Evolutionary conservation across 2,113 vertebrate species (phyloP).

Genomic region (Physeter macrocephalus): DNA sequence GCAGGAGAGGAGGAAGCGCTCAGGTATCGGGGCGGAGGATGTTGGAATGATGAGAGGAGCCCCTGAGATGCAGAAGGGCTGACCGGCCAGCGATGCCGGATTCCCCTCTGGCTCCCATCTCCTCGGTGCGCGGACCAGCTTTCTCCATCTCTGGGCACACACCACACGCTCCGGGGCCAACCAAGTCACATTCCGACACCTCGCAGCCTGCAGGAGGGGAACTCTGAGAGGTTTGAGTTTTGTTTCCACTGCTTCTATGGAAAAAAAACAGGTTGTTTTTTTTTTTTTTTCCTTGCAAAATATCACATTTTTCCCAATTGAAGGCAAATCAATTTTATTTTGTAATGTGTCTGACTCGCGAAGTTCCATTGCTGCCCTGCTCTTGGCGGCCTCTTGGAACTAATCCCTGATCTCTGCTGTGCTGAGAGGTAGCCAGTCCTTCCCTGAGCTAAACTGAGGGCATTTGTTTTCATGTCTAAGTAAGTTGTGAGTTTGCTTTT

Average conservation of each 20-base stretch:
- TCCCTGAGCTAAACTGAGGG: neutral
- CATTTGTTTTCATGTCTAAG: conserved; percentile 50
- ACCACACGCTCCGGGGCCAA: neutral
- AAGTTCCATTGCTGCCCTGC: conserved; percentile 43
- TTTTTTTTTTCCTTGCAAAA: conserved; percentile 21
- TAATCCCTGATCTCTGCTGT: conserved; percentile 11
- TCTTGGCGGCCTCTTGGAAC: conserved; percentile 5
- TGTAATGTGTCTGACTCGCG: conserved; percentile 54
- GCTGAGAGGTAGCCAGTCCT: conserved; percentile 50
- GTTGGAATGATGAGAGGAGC: neutral
- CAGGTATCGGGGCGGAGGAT: neutral
- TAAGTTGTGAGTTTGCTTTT: conserved; percentile 27
- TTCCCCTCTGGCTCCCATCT: neutral
- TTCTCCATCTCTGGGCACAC: neutral
- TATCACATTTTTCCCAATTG: conserved; percentile 53
- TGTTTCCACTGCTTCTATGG: conserved; percentile 23
- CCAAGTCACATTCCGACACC: neutral
- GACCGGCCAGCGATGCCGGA: fast-evolving
- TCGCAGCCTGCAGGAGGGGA: neutral
- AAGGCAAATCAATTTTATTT: conserved; percentile 70
- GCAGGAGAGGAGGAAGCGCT: neutral
- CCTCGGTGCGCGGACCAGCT: fast-evolving
- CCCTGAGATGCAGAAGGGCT: neutral
- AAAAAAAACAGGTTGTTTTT: neutral
- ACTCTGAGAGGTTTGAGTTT: conserved; percentile 18